Base-by-base conservation (phyloP, 2,797 vertebrate species). In the Tokudaia muenninki region DNA sequence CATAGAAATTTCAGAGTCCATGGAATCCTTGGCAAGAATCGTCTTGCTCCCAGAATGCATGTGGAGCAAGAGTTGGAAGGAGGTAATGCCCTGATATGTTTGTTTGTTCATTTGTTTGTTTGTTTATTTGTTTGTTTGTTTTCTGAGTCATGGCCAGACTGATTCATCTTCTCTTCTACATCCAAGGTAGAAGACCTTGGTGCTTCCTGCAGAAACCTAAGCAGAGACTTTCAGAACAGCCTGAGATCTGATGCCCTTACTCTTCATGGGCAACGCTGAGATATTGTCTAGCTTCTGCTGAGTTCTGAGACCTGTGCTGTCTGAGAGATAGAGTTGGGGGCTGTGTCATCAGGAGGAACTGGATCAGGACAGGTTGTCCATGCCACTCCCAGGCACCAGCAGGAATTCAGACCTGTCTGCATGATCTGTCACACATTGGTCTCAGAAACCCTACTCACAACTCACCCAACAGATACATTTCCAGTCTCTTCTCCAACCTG, bases 131-230 rank as follows among this genome's bases (percentile, higher is more conserved):
- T 57, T 81, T 37, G 52, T 44, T 63, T 41, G 72, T 55, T 96
- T 63, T 34, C 81, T 78, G 93, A 93, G 17, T 79, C 74, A 74
- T 79, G 90, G 80, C 92, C 82, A 94, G 74, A 77, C 55, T 87
- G 91, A 90, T 63, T 95, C 92, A 74, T 92, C 92, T 79, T 75
- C 92, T 78, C 75, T 81, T 74, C 4, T 41, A 79, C 37, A 93
- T 77, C 77, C 47, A 81, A 74, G 72, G 44, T 72, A n/a, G n/a
- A n/a, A n/a, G n/a, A n/a, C 93, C 78, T 86, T 88, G 26, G n/a
- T 86, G 55, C 75, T 82, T 81, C 96, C 78, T 93, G 31, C 17
- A 59, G 88, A 95, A 90, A 82, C 61, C 88, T 91, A 87, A 92
- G 88, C 41, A 77, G 75, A 80, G 92, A 94, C 14, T 6, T 3